Evolutionary conservation across 2,113 vertebrate species (phyloP).

Genomic region (Dicentrarchus labrax): DNA sequence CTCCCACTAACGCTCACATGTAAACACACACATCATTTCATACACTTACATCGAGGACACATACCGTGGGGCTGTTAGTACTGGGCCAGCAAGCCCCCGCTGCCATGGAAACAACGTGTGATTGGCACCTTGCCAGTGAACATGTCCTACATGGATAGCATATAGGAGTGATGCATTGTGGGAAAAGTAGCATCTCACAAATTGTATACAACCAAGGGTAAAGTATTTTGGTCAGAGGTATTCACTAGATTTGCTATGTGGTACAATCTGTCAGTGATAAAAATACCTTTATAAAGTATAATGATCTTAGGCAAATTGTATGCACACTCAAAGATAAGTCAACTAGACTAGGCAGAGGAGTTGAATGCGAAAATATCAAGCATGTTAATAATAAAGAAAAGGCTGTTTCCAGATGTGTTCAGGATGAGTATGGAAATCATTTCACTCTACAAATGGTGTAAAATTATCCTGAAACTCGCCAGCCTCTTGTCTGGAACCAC

Average conservation of each 20-base stretch:
- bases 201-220: neutral
- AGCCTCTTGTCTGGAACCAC: neutral
- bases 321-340: neutral
- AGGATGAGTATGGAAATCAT: constrained; percentile 16
- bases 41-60: constrained; percentile 32
- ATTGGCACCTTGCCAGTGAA: constrained; percentile 62
- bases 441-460: constrained; percentile 8
- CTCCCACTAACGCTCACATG: constrained; percentile 23
- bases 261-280: neutral
- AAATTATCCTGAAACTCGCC: constrained; percentile 3
- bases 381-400: no score
- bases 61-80: constrained; percentile 52
- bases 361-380: neutral
- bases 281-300: neutral
- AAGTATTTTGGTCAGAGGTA: neutral
- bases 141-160: constrained; percentile 40
- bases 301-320: neutral
- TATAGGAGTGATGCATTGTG: constrained; percentile 34
- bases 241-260: neutral
- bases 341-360: neutral
- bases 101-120: constrained; percentile 73
- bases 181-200: constrained; percentile 29
- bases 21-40: constrained; percentile 50
- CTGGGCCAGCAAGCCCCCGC: constrained; percentile 46
- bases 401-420: constrained; percentile 34